Conservation (phyloP, 2,113 vertebrate genomes). For the Gobius niger region DNA sequence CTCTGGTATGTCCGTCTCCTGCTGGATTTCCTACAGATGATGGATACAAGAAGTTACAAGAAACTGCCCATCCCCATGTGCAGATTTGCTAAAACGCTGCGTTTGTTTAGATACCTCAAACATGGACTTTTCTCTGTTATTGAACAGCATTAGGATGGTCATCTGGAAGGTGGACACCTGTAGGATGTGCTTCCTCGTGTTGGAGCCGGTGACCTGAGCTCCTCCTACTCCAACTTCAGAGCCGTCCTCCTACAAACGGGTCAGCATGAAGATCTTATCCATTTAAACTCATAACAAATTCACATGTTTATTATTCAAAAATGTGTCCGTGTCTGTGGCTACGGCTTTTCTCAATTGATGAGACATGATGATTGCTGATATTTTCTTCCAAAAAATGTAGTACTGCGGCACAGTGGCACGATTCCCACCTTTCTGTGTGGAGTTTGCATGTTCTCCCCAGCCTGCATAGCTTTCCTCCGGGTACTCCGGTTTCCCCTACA, state of each 20-base stretch:
- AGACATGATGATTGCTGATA: too few species aligned
- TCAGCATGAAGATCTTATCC: not conserved
- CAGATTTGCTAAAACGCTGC: not conserved
- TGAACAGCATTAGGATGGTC: constrained; percentile 99
- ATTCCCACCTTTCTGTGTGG: too few species aligned
- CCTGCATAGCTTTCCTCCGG: too few species aligned
- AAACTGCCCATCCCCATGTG: not conserved
- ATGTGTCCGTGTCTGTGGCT: too few species aligned
- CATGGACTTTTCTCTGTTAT: constrained; percentile 96
- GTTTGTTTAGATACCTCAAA: constrained; percentile 85
- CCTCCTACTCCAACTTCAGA: constrained; percentile 96
- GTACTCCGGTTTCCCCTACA: too few species aligned
- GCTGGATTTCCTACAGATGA: constrained; percentile 90
- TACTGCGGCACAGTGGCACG: too few species aligned
- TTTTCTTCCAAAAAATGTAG: not conserved
- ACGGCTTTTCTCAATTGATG: too few species aligned
- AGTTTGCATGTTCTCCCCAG: too few species aligned
- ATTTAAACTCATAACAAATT: too few species aligned
- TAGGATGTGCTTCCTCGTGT: constrained; percentile 97
- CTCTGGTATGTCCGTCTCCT: constrained; percentile 98
- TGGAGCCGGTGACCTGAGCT: constrained; percentile 96
- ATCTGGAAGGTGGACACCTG: constrained; percentile 99
- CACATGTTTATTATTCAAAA: too few species aligned
- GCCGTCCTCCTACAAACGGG: constrained; percentile 87
- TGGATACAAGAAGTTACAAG: not conserved